Evolutionary conservation across 1,140 invertebrate species (phyloP), one percentile per base, ranked within the genome.

Genomic region (Drosophila ananassae): DNA sequence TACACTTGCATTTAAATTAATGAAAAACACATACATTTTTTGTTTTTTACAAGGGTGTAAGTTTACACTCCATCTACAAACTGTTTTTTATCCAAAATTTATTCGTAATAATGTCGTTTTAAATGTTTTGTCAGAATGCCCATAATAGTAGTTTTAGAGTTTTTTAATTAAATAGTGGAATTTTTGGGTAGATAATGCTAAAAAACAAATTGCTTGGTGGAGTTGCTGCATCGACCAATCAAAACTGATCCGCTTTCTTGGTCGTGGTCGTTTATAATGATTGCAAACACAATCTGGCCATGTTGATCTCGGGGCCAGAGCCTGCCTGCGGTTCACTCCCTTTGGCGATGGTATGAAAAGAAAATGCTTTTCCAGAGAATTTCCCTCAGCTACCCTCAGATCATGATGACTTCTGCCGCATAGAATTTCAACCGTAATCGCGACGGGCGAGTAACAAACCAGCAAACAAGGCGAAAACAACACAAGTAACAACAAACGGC

Each of bases 391-490:
- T 80, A 76, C 79, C 75, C 77, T 58, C 71, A 66, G 85, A 77
- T 90, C 87, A 90, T 90, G 87, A 90, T 90, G 87, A 90, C 81
- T 90, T 47, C 22, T 30, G 44, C 76, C 77, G 87, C 76, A 82
- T 87, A 85, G 82, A 85, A 85, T 85, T 87, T 87, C 79, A 87
- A 82, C 57, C 77, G 89, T 89, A 87, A 82, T 87, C 78, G 83
- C 83, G 62, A 71, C 69, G 56, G 78, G 82, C 83, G 79, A 64
- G 83, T 83, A 89, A 89, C 83, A 87, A 89, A 87, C 77, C 81
- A 87, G 83, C 83, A 89, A 89, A 89, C 83, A 89, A 85, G 83
- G 82, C 82, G 82, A 85, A 85, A 87, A 87, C 82, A 87, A 78
- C 81, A 74, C 79, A 52, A 58, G 71, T 81, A 73, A 77, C 73